phyloP scores from a whole-genome alignment of 2,888 invertebrate species.

The Chesias legatella region DNA sequence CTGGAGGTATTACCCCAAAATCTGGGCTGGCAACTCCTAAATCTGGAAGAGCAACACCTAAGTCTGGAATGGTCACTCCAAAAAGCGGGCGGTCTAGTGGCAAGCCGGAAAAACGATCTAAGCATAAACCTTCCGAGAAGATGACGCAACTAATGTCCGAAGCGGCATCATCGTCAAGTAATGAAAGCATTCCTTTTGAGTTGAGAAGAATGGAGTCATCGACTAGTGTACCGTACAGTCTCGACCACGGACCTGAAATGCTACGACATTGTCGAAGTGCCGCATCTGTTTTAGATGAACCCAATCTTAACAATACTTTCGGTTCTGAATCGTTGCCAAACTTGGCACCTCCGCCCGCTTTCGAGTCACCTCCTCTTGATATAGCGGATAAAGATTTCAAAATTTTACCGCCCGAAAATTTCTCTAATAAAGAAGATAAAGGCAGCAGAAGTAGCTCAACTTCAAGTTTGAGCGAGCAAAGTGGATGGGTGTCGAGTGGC shows the following conservation, averaged over 20 bases:
- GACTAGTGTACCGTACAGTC: conserved; percentile 83
- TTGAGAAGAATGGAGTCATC: conserved; percentile 79
- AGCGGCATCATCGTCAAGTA: conserved; percentile 82
- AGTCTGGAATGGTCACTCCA: conserved; percentile 73
- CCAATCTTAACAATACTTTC: conserved; percentile 71
- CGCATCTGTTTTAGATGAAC: conserved; percentile 79
- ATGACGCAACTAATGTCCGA: conserved; percentile 77
- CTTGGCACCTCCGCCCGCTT: conserved; percentile 82
- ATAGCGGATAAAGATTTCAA: conserved; percentile 75
- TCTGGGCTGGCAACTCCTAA: conserved; percentile 71
- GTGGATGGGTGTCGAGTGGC: conserved; percentile 93
- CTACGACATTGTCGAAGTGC: conserved; percentile 80
- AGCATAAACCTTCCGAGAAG: conserved; percentile 75
- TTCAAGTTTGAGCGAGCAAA: conserved; percentile 88
- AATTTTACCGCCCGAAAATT: conserved; percentile 73
- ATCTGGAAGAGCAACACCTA: conserved; percentile 66
- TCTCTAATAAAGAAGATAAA: conserved; percentile 68
- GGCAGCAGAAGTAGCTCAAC: conserved; percentile 78
- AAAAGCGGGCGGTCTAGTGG: conserved; percentile 80
- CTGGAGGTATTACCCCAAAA: conserved; percentile 65
- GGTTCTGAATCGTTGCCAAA: conserved; percentile 88
- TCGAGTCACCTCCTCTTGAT: conserved; percentile 78
- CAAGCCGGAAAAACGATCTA: conserved; percentile 69
- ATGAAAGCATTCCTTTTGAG: conserved; percentile 77
- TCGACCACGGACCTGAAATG: conserved; percentile 73